Evolutionary conservation across 2,888 invertebrate genomes (phyloP), one percentile per base, ranked within the genome.

Genomic region (Cylloceria caligata): DNA sequence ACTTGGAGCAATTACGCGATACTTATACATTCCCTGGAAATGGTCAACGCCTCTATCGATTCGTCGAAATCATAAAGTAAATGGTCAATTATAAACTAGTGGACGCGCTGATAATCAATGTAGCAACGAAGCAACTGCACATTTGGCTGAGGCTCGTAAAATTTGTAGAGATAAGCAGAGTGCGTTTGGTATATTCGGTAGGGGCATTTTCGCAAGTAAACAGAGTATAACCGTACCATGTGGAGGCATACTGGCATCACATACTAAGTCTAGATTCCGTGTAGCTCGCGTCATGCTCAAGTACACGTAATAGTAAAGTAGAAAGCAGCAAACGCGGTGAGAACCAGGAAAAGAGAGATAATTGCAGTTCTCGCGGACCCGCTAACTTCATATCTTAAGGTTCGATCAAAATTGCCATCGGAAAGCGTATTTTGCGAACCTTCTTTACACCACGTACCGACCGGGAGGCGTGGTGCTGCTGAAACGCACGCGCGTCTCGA

Each of bases 391-490:
- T 88, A 89, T 89, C 88, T 86, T 55, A 55, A 16, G 57, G 83
- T 78, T 86, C 83, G 86, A 88, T 88, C 89, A 84, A 89, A 89
- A 89, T 88, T 86, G 88, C 87, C 86, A 83, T 86, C 86, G 84
- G 86, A 86, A 85, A 86, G 86, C 85, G 86, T 87, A 87, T 89
- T 87, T 88, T 83, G 86, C 83, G 86, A 85, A 83, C 87, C 88
- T 89, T 89, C 88, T 89, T 88, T 88, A 86, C 86, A 87, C 84
- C 86, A 83, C 86, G 85, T 80, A 87, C 87, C 82, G 82, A 19
- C 45, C 42, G 16, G 9, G 45, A 16, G 6, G 27, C n/a, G 69
- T 39, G 11, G 24, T 60, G 75, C 55, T 45, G n/a, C 49, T 30
- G 24, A 47, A 49, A 36, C 78, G 79, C 65, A 64, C 65, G 65